phyloP scores from a whole-genome alignment of 1,140 invertebrate genomes.

The Geopemphigus sp. region DNA sequence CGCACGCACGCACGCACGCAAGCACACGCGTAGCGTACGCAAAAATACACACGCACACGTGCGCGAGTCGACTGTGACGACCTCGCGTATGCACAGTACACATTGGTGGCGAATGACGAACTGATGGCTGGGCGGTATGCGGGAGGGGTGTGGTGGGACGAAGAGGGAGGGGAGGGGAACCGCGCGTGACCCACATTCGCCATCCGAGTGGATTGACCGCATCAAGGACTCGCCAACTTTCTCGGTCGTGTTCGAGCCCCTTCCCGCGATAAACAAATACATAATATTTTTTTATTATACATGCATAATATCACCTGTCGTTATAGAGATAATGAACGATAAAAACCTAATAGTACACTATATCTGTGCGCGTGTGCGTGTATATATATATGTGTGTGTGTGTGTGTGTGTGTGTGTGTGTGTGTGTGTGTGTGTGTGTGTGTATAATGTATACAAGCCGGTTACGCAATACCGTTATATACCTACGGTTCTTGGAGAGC shows the following conservation, averaged over 20 bases:
- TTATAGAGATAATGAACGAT: conserved; percentile 25
- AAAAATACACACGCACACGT: neutral
- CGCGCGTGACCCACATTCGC: conserved; percentile 49
- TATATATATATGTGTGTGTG: neutral
- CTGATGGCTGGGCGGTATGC: neutral
- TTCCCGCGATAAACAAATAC: conserved; percentile 3
- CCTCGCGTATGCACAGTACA: conserved; percentile 31
- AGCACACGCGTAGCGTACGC: no score
- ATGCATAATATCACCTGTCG: conserved; percentile 34
- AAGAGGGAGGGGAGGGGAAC: neutral
- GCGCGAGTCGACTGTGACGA: conserved; percentile 20
- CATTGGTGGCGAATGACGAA: conserved; percentile 30
- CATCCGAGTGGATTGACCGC: conserved; percentile 49
- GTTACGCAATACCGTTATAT: conserved; percentile 13
- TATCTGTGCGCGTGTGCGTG: neutral
- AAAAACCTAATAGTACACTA: neutral
- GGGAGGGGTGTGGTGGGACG: no score
- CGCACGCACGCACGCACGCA: neutral
- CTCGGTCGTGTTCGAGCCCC: conserved; percentile 47
- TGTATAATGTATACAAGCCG: neutral
- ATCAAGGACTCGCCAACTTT: conserved; percentile 49
- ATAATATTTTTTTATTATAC: neutral
- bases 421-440: neutral
- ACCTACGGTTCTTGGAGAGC: neutral
- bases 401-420: neutral